A percentile compares a stretch with the other conserved stretches of the same genome.
phyloP scores from a whole-genome alignment of 1,140 invertebrate genomes.

The Ceratina japonica region DNA sequence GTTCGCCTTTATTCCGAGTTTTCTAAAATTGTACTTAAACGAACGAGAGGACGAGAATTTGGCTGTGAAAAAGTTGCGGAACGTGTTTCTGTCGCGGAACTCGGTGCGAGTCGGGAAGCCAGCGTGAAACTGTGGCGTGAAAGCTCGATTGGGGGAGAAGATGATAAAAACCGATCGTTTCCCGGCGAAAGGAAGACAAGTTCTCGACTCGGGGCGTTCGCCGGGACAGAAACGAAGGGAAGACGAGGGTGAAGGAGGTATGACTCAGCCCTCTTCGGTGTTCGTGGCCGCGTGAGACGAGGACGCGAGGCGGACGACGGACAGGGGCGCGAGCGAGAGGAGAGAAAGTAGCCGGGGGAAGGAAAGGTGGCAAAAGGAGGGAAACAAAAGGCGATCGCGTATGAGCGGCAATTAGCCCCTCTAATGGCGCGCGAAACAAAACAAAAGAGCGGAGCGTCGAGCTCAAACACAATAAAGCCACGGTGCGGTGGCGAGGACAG shows the following conservation, averaged over 20 bases:
- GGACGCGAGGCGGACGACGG: slow-evolving; percentile 28
- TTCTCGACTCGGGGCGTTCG: slow-evolving; percentile 21
- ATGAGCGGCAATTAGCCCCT: slow-evolving; percentile 78
- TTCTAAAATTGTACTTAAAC: too few relatives aligned
- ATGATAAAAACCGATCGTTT: slow-evolving; percentile 62
- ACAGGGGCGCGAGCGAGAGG: slow-evolving; percentile 19
- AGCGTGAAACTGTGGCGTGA: slow-evolving; percentile 10
- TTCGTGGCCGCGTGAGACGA: slow-evolving; percentile 34
- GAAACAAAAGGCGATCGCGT: slow-evolving; percentile 77
- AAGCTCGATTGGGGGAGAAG: slow-evolving; percentile 28
- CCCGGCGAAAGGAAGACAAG: slow-evolving; percentile 45
- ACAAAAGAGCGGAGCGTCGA: slow-evolving; percentile 73
- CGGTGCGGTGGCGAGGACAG: slow-evolving; percentile 40
- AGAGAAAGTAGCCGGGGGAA: slow-evolving; percentile 50
- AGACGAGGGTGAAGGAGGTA: slow-evolving; percentile 28
- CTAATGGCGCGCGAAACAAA: slow-evolving; percentile 78
- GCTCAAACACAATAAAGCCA: slow-evolving; percentile 73
- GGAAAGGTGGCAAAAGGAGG: slow-evolving; percentile 70
- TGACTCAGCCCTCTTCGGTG: slow-evolving; percentile 50
- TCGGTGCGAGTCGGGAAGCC: background rate
- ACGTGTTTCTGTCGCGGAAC: background rate
- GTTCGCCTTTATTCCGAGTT: too few relatives aligned
- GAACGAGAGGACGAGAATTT: too few relatives aligned
- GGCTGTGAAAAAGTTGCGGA: too few relatives aligned
- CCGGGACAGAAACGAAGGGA: slow-evolving; percentile 46